A percentile compares a stretch with the other conserved stretches of the same genome.
These are phyloP conservation scores for Dreissena polymorpha DNA, from an alignment of 1,140 invertebrate species.

Conservation along the genomic window DNA sequence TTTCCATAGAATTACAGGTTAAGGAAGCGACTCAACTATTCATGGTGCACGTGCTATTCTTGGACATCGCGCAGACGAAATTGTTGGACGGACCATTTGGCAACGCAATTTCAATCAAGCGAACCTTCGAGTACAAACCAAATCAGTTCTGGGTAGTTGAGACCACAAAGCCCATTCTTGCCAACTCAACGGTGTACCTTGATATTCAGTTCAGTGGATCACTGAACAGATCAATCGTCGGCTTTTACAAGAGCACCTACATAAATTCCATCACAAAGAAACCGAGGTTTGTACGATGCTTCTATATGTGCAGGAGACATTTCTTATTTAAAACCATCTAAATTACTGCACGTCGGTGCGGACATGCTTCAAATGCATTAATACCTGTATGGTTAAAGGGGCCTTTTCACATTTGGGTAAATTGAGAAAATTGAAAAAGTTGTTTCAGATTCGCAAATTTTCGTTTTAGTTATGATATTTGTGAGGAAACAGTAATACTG, in stretches of 20 bases:
- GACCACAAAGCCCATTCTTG: slow-evolving; percentile 77
- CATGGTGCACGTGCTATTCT: slow-evolving; percentile 76
- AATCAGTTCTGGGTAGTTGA: slow-evolving; percentile 86
- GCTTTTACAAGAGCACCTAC: slow-evolving; percentile 90
- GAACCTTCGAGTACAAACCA: slow-evolving; percentile 80
- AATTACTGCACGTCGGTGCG: no score
- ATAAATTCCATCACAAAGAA: slow-evolving; percentile 81
- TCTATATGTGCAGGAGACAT: no score
- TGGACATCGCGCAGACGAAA: slow-evolving; percentile 73
- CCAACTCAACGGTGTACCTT: slow-evolving; percentile 67
- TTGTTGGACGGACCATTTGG: slow-evolving; percentile 45
- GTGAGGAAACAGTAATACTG: no score
- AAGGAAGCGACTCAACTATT: slow-evolving; percentile 70
- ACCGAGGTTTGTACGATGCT: slow-evolving; percentile 65
- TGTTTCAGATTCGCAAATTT: no score
- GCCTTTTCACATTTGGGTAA: no score
- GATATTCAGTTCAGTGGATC: slow-evolving; percentile 84
- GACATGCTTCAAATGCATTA: background rate
- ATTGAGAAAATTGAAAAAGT: no score
- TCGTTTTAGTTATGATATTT: no score
- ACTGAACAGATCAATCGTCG: slow-evolving; percentile 85
- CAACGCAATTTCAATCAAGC: slow-evolving; percentile 61
- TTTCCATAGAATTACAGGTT: slow-evolving; percentile 68
- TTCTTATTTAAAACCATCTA: background rate
- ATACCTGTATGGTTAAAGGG: background rate